Conservation (phyloP, 2,797 vertebrate genomes). For the Amblyopsis hoosieri region DNA sequence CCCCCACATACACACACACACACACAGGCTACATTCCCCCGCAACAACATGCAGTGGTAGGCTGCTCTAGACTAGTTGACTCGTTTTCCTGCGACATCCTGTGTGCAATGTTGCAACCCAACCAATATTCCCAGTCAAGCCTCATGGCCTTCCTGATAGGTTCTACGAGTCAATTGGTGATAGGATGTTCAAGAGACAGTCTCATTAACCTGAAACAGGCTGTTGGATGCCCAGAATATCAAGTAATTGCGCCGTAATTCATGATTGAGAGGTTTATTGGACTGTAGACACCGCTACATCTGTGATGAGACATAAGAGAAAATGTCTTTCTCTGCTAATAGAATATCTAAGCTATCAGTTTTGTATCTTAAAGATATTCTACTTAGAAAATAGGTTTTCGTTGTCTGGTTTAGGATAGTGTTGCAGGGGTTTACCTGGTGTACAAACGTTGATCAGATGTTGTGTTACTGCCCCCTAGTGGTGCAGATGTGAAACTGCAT, state of each 20-base stretch:
- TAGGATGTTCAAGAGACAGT: constrained; percentile 18
- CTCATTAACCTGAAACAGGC: constrained; percentile 15
- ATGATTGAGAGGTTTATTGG: constrained; percentile 35
- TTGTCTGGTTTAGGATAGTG: constrained; percentile 1
- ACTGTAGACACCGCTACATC: constrained; percentile 32
- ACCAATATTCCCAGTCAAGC: constrained; percentile 18
- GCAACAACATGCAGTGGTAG: too few species aligned
- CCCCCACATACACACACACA: too few species aligned
- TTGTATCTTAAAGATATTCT: constrained; percentile 40
- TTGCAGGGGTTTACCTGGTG: background rate
- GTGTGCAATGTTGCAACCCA: too few species aligned
- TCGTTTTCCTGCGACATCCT: background rate
- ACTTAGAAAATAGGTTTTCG: constrained; percentile 29
- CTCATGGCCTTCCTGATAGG: background rate
- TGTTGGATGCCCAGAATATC: constrained; percentile 35
- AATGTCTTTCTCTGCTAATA: constrained; percentile 10
- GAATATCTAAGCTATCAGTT: constrained; percentile 12
- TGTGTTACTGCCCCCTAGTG: constrained; percentile 73
- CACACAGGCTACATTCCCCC: too few species aligned
- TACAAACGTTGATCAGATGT: constrained; percentile 33
- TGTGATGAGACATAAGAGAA: constrained; percentile 30
- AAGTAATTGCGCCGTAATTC: constrained; percentile 1
- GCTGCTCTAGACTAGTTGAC: too few species aligned
- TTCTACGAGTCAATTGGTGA: background rate
- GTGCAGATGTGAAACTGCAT: constrained; percentile 25